Conservation (phyloP, 2,113 vertebrate species). For the Percopsis transmontana region DNA sequence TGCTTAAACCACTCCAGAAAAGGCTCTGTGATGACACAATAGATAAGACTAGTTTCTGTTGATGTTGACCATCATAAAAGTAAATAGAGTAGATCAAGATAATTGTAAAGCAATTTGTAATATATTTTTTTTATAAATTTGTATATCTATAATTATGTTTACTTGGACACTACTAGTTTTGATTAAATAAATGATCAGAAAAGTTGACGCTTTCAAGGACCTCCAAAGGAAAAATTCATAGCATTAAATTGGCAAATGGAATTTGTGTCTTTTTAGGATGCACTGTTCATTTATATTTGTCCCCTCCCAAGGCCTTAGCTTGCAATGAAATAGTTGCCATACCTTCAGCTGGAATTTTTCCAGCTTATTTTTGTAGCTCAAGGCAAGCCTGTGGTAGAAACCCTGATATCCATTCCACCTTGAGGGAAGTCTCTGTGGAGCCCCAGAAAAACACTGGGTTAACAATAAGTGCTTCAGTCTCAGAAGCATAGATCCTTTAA, state of each 20-base stretch:
- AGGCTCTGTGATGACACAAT: too few species aligned
- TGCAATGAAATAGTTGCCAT: conserved; percentile 63
- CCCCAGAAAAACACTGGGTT: conserved; percentile 51
- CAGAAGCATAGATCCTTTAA: conserved; percentile 12
- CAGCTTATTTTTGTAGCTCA: conserved; percentile 63
- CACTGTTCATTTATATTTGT: conserved; percentile 5
- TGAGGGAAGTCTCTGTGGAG: conserved; percentile 39
- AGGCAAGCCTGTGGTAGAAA: conserved; percentile 46
- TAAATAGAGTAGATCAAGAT: too few species aligned
- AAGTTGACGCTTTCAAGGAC: background rate
- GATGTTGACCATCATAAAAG: too few species aligned
- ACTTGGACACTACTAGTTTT: background rate
- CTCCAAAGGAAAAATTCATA: background rate
- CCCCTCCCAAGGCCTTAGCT: conserved; percentile 20
- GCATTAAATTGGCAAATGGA: background rate
- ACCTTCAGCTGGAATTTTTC: conserved; percentile 62
- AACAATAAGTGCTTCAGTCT: conserved; percentile 46
- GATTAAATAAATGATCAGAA: background rate
- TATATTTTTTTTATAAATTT: background rate
- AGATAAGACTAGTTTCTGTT: too few species aligned
- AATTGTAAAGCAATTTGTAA: background rate
- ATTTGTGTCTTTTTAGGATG: background rate
- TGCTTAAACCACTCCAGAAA: too few species aligned
- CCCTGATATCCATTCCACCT: conserved; percentile 29
- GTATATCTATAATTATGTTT: background rate